Conservation (phyloP, 2,888 invertebrate species). For the Smittia aterrima region DNA sequence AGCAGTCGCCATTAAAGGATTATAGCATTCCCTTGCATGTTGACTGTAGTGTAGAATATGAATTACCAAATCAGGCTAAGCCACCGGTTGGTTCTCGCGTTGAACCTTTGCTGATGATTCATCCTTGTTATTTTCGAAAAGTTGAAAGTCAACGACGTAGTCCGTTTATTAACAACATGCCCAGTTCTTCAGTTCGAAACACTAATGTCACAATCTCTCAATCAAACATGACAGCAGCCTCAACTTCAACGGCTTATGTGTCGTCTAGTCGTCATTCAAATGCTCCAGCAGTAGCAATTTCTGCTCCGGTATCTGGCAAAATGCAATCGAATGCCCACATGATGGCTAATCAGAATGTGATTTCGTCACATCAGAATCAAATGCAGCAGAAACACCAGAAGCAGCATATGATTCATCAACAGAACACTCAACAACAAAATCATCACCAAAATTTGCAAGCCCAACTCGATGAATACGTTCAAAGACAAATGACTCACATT, state of each 20-base stretch:
- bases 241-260: no score
- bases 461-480: slow-evolving; percentile 48
- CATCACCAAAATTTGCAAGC: slow-evolving; percentile 49
- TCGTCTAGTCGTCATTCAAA: neutral
- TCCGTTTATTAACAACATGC: slow-evolving; percentile 81
- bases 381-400: slow-evolving; percentile 43
- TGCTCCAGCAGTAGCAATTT: slow-evolving; percentile 45
- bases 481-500: slow-evolving; percentile 51
- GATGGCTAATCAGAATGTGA: slow-evolving; percentile 49
- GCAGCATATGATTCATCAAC: slow-evolving; percentile 46
- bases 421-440: slow-evolving; percentile 48
- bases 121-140: slow-evolving; percentile 84
- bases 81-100: slow-evolving; percentile 79
- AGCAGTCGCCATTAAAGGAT: slow-evolving; percentile 64
- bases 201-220: slow-evolving; percentile 46
- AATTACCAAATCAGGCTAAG: slow-evolving; percentile 84
- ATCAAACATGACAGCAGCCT: slow-evolving; percentile 43
- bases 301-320: slow-evolving; percentile 50
- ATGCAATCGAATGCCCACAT: slow-evolving; percentile 49
- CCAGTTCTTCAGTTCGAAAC: slow-evolving; percentile 58
- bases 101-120: slow-evolving; percentile 85
- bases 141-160: slow-evolving; percentile 80
- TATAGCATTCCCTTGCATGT: slow-evolving; percentile 84
- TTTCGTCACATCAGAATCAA: slow-evolving; percentile 44
- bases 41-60: slow-evolving; percentile 89